Evolutionary conservation across 2,797 vertebrate species (phyloP).

Genomic region (Xenopus petersii): DNA sequence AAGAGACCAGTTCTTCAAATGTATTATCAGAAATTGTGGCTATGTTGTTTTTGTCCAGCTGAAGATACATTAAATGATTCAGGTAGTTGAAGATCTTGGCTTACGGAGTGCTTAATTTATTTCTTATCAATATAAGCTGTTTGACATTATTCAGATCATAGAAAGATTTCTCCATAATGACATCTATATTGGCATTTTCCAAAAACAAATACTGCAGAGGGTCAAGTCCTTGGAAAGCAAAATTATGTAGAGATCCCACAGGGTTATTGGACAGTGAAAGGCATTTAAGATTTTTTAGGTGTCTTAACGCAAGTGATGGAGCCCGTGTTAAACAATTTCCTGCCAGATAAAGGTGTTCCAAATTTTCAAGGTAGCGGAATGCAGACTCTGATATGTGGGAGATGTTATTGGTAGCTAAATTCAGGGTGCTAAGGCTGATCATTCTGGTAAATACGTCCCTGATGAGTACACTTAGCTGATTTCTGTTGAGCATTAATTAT

Average conservation of each 20-base stretch:
- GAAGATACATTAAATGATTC: conserved; percentile 61
- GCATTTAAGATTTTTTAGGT: conserved; percentile 62
- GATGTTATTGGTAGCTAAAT: conserved; percentile 65
- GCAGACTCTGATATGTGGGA: conserved; percentile 60
- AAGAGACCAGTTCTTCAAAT: conserved; percentile 64
- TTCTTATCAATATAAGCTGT: conserved; percentile 62
- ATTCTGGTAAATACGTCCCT: conserved; percentile 60
- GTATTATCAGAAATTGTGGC: conserved; percentile 55
- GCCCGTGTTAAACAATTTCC: conserved; percentile 62
- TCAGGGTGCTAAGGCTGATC: conserved; percentile 61
- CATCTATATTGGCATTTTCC: conserved; percentile 61
- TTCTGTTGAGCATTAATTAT: conserved; percentile 61
- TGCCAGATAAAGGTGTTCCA: conserved; percentile 63
- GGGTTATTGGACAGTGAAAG: conserved; percentile 65
- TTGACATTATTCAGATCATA: conserved; percentile 62
- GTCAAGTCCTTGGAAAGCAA: conserved; percentile 65
- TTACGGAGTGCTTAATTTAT: conserved; percentile 64
- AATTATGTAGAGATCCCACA: conserved; percentile 58
- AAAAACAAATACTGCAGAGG: conserved; percentile 61
- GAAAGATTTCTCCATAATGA: conserved; percentile 59
- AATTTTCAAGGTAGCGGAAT: conserved; percentile 62
- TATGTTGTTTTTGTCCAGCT: conserved; percentile 67
- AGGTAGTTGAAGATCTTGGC: conserved; percentile 59
- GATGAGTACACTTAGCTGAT: conserved; percentile 57
- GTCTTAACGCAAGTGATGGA: conserved; percentile 61